Base-by-base conservation (phyloP, 2,888 invertebrate genomes). In the Acanthopleura granulata region DNA sequence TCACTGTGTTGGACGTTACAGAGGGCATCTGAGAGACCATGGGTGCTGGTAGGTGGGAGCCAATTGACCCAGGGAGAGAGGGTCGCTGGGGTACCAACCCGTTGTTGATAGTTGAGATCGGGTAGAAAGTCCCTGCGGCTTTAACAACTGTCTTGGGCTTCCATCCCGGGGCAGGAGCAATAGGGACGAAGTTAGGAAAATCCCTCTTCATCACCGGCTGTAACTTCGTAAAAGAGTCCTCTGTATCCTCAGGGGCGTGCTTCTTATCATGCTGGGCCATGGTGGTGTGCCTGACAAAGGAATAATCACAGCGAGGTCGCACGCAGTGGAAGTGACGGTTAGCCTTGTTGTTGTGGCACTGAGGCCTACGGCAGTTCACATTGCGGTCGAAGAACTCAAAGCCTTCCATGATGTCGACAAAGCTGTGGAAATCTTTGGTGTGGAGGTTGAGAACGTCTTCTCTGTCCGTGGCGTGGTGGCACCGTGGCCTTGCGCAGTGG, bases 91-190 rank as follows among this genome's bases (percentile, higher is more conserved):
- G 73, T 16, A 73, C 62, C 14, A 27, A 25, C 49, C 69, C 61
- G 27, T 62, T 66, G 15, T 74, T 62, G 22, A 81, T 51, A 0
- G 91, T 90, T 84, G 94, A 95, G 86, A 95, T 93, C 89, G 96
- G 96, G 92, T 95, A 96, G 93, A 95, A 96, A 91, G 96, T 96
- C 91, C 96, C 96, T 88, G 95, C 94, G 91, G 96, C 95, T 94
- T 96, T 96, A 93, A 96, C 95, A 93, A 96, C 95, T n/a, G 76
- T 81, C 29, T 77, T 82, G 61, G 27, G 3, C 16, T 40, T 27
- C 25, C 25, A 27, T n/a, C 69, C 71, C 6, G 66, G 25, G 16
- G 40, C 73, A 61, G 73, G 73, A 6, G 62, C 71, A 71, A 71
- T 71, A 9, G 71, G 71, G 16, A 71, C 71, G 14, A 49, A 71